Evolutionary conservation across 1,140 invertebrate genomes (phyloP).

Genomic region (Neodiprion lecontei): DNA sequence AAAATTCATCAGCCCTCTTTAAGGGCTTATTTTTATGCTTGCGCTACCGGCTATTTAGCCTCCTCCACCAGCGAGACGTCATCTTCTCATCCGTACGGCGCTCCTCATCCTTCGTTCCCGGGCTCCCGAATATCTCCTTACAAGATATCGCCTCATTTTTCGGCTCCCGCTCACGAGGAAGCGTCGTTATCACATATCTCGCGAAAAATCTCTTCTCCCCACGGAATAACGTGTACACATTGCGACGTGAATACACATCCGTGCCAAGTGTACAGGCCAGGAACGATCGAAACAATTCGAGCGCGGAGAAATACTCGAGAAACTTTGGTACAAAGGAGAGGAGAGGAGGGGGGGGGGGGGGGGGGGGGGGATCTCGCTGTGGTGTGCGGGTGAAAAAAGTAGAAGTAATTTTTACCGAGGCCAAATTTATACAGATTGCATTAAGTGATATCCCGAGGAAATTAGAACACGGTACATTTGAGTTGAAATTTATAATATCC

Average conservation of each 20-base stretch:
- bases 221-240: slow-evolving; percentile 27
- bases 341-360: neutral
- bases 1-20: slow-evolving; percentile 5
- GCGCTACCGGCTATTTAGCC: slow-evolving; percentile 6
- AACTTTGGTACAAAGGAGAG: slow-evolving; percentile 22
- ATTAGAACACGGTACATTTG: slow-evolving; percentile 20
- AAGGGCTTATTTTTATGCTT: slow-evolving; percentile 5
- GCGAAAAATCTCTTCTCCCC: slow-evolving; percentile 25
- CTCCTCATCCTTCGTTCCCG: too few species aligned
- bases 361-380: neutral
- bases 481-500: slow-evolving; percentile 17
- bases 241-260: neutral
- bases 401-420: too few species aligned
- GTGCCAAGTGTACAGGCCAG: too few species aligned
- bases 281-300: too few species aligned
- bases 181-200: slow-evolving; percentile 33
- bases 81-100: too few species aligned
- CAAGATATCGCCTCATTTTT: slow-evolving; percentile 40
- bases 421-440: slow-evolving; percentile 14
- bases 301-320: neutral
- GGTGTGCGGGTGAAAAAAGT: neutral
- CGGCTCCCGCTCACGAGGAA: slow-evolving; percentile 20
- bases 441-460: slow-evolving; percentile 16
- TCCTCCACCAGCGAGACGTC: neutral
- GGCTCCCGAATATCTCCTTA: slow-evolving; percentile 24